Conservation (phyloP, 2,797 vertebrate species). For the Acanthurus lineatus region DNA sequence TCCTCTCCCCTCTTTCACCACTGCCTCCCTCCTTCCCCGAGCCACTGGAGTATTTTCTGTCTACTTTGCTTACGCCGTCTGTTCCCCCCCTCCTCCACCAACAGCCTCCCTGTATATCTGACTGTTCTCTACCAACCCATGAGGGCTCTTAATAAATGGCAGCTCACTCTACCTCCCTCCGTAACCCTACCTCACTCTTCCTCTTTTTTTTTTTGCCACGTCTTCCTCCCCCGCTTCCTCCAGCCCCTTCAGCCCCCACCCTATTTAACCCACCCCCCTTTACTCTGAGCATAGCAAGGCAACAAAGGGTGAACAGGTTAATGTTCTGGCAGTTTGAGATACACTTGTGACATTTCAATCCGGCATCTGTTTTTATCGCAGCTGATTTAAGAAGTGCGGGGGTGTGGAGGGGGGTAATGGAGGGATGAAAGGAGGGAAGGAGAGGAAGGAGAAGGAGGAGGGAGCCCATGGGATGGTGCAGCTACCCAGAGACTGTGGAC, state of each 20-base stretch:
- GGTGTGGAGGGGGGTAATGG: slow-evolving; percentile 51
- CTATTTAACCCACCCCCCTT: not conserved
- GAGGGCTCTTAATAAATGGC: slow-evolving; percentile 82
- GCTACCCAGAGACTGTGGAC: slow-evolving; percentile 51
- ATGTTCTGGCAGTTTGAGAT: slow-evolving; percentile 89
- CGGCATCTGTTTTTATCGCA: slow-evolving; percentile 85
- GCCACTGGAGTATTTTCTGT: slow-evolving; percentile 59
- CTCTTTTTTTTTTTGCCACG: not conserved
- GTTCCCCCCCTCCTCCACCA: slow-evolving; percentile 3
- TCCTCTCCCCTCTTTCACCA: not conserved
- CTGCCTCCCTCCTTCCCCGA: slow-evolving; percentile 8
- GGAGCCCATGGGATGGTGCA: slow-evolving; percentile 47
- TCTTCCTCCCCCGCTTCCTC: slow-evolving; percentile 17
- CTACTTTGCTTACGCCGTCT: slow-evolving; percentile 63
- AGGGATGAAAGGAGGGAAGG: slow-evolving; percentile 48
- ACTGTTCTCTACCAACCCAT: slow-evolving; percentile 66
- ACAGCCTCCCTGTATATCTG: slow-evolving; percentile 56
- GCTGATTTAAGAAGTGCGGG: slow-evolving; percentile 84
- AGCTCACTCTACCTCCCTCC: slow-evolving; percentile 58
- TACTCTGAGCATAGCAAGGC: slow-evolving; percentile 69
- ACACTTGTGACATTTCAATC: slow-evolving; percentile 89
- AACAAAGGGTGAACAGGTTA: slow-evolving; percentile 85
- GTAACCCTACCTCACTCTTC: not conserved
- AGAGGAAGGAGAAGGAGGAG: slow-evolving; percentile 26
- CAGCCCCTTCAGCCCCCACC: not conserved